A percentile compares a stretch with the other conserved stretches of the same genome.
phyloP scores from a whole-genome alignment of 2,113 vertebrate species.

The Etheostoma spectabile region DNA sequence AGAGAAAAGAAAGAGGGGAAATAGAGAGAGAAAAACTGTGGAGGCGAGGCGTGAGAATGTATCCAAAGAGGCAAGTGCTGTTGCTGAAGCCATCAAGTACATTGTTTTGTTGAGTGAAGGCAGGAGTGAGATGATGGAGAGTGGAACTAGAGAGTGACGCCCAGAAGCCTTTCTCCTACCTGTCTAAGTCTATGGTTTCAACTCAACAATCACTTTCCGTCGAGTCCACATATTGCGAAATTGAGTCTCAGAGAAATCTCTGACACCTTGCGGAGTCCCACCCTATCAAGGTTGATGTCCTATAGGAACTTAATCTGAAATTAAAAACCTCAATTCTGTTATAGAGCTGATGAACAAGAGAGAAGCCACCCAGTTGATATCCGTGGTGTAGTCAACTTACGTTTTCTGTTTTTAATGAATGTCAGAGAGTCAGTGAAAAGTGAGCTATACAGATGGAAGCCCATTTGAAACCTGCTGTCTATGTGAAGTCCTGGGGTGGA shows the following conservation, averaged over 20 bases:
- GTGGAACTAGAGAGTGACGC: conserved; percentile 21
- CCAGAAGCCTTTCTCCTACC: conserved; percentile 23
- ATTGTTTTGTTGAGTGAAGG: conserved; percentile 51
- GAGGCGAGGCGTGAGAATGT: conserved; percentile 25
- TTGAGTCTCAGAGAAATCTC: conserved; percentile 4
- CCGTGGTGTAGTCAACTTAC: conserved; percentile 27
- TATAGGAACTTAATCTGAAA: conserved; percentile 8
- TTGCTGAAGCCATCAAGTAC: conserved; percentile 48
- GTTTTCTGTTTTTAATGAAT: conserved; percentile 66
- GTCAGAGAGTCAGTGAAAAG: conserved; percentile 60
- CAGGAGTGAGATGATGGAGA: conserved; percentile 28
- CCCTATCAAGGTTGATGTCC: conserved; percentile 13
- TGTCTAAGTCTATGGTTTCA: conserved; percentile 20
- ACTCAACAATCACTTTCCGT: background rate
- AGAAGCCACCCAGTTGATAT: conserved; percentile 27
- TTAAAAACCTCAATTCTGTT: conserved; percentile 19
- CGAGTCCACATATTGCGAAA: conserved; percentile 16
- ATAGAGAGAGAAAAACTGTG: conserved; percentile 1
- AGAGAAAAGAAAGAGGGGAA: conserved; percentile 30
- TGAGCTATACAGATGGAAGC: conserved; percentile 73
- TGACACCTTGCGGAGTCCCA: background rate
- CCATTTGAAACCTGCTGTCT: conserved; percentile 78
- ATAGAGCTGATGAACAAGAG: conserved; percentile 29
- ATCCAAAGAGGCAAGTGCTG: conserved; percentile 36
- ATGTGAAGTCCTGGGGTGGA: conserved; percentile 75